Base-by-base conservation (phyloP, 2,113 vertebrate genomes). In the Corapipo altera region DNA sequence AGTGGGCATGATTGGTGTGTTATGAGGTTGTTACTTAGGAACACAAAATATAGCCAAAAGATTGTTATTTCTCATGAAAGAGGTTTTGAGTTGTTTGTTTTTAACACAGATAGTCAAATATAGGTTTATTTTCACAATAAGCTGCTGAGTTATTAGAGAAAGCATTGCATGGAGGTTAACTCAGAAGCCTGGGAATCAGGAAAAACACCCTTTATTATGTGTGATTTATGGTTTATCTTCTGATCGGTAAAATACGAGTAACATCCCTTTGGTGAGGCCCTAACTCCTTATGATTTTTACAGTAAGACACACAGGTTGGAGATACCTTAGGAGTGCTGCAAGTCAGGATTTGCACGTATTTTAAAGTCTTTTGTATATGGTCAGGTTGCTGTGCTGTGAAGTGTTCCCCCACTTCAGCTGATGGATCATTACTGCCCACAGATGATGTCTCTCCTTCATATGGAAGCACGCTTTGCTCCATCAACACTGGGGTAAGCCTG, bases 371-470 rank as follows among this genome's bases (percentile, higher is more conserved):
- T 55, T 59, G 33, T 19, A 16, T 44, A 13, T 9, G 7, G 8
- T 4, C 52, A 77, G 33, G 70, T 43, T 71, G 51, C 55, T 74
- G 69, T 27, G 33, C n/a, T 39, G 26, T 9, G 11, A 72, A 22
- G 37, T 0, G 2, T 16, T 28, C 15, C 32, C 32, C 1, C 1
- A 0, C 6, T 64, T 64, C 2, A 8, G 52, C 3, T 74, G 80
- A 12, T 3, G 46, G 46, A 35, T 24, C 13, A 11, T 35, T 64
- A 8, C 20, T 74, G 39, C 48, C 39, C 15, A 1, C 2, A 20
- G 67, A 8, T 67, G 32, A 51, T 8, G 19, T 21, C 41, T 67
- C 11, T 17, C 14, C 43, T 59, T 22, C 10, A 10, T 16, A 1
- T 6, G 35, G 43, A 39, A 65, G 23, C 24, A 24, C 35, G 49